Conservation (phyloP, 2,113 vertebrate species). For the Cryptoleucopteryx plumbea region DNA sequence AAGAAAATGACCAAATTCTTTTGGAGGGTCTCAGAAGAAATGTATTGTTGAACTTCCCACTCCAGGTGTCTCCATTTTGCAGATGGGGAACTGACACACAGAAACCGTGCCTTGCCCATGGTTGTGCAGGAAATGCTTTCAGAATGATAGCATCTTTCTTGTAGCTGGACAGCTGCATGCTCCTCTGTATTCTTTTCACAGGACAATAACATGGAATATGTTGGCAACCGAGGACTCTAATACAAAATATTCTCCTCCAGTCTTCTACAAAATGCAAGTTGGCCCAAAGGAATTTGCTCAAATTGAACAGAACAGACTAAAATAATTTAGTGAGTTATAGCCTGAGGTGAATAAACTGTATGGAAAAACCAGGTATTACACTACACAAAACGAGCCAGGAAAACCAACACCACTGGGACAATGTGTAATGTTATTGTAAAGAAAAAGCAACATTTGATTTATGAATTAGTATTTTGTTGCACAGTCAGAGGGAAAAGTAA, state of each 20-base stretch:
- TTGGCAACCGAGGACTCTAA: not conserved
- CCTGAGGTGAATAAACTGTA: not conserved
- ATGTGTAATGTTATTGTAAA: not conserved
- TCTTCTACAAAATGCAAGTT: not conserved
- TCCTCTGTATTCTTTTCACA: not conserved
- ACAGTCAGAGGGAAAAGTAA: not conserved
- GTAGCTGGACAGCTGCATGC: not conserved
- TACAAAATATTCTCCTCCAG: not conserved
- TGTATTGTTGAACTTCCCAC: not conserved
- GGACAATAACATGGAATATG: not conserved
- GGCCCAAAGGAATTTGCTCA: not conserved
- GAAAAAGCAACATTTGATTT: not conserved
- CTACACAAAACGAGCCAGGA: not conserved
- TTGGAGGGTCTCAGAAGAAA: not conserved
- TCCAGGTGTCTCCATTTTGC: not conserved
- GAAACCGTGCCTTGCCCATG: not conserved
- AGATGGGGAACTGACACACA: not conserved
- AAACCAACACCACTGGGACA: not conserved
- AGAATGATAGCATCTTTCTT: not conserved
- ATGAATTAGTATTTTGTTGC: not conserved
- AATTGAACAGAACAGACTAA: not conserved
- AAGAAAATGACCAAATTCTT: not conserved
- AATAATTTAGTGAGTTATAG: not conserved
- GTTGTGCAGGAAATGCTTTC: not conserved
- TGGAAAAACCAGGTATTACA: not conserved